Percentiles rank a stretch among this genome's conserved stretches.
Evolutionary conservation across 2,888 invertebrate genomes (phyloP).

Genomic region (Hypolimnas misippus): DNA sequence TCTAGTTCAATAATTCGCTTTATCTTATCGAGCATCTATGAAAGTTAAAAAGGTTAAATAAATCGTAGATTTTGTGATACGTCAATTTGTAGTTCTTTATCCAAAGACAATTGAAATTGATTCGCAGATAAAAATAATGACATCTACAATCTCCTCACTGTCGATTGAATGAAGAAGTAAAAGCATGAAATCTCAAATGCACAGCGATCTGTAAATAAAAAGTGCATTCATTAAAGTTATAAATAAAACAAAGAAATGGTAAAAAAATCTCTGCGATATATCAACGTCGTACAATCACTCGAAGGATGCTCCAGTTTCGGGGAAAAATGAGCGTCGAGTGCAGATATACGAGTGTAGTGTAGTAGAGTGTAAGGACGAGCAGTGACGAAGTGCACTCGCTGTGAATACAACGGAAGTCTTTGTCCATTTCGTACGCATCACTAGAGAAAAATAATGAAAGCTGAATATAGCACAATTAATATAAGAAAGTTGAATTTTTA

Average conservation of each 20-base stretch:
- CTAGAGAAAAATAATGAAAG: constrained; percentile 10
- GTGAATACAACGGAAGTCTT: neutral
- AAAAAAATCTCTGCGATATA: neutral
- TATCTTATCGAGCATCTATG: too few relatives aligned
- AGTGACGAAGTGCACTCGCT: neutral
- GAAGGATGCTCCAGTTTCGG: neutral
- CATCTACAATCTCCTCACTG: too few relatives aligned
- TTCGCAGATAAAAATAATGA: too few relatives aligned
- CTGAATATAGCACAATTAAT: neutral
- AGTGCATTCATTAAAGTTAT: neutral
- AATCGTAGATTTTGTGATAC: too few relatives aligned
- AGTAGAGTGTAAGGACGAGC: neutral
- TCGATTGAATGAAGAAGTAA: too few relatives aligned
- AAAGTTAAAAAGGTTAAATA: too few relatives aligned
- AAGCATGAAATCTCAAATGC: too few relatives aligned
- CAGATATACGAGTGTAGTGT: neutral
- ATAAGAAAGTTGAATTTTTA: neutral
- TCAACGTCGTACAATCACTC: neutral
- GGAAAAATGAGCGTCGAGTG: constrained; percentile 1
- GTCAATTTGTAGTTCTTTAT: too few relatives aligned
- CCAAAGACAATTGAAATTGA: too few relatives aligned
- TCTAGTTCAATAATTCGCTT: too few relatives aligned
- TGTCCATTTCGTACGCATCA: constrained; percentile 10
- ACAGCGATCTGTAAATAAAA: neutral
- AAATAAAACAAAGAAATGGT: neutral